phyloP scores from a whole-genome alignment of 2,113 vertebrate species.

The Marmota flaviventris region DNA sequence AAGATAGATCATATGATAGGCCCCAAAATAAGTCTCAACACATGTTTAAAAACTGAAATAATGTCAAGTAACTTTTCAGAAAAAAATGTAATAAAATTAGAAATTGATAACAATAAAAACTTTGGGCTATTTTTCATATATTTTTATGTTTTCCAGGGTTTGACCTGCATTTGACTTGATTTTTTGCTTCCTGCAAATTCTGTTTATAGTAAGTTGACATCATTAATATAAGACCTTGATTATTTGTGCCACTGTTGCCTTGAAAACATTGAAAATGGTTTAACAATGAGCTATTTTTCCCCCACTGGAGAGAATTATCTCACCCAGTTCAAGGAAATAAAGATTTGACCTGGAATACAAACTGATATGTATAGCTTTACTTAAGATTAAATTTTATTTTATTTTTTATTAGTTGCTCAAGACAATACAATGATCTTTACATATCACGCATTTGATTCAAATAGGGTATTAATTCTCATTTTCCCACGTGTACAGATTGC shows the following conservation, averaged over 20 bases:
- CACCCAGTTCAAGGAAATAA: neutral
- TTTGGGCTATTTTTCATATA: no score
- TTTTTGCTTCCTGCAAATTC: slow-evolving; percentile 30
- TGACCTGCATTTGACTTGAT: neutral
- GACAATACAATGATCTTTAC: no score
- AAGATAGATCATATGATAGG: no score
- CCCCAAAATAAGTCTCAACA: no score
- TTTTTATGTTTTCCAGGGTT: neutral
- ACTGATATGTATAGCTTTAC: neutral
- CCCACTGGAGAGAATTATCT: neutral
- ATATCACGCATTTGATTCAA: no score
- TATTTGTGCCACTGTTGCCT: neutral
- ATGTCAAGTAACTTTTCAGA: no score
- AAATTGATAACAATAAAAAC: no score
- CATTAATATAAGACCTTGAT: neutral
- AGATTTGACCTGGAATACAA: neutral
- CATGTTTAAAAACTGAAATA: no score
- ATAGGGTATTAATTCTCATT: no score
- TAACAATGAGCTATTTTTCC: neutral
- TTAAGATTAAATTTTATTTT: neutral
- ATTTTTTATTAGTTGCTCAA: no score
- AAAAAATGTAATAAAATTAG: no score
- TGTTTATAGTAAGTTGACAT: neutral
- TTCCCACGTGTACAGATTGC: no score
- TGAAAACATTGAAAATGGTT: slow-evolving; percentile 16